Conservation (phyloP, 1,140 invertebrate species). For the Ooceraea biroi region DNA sequence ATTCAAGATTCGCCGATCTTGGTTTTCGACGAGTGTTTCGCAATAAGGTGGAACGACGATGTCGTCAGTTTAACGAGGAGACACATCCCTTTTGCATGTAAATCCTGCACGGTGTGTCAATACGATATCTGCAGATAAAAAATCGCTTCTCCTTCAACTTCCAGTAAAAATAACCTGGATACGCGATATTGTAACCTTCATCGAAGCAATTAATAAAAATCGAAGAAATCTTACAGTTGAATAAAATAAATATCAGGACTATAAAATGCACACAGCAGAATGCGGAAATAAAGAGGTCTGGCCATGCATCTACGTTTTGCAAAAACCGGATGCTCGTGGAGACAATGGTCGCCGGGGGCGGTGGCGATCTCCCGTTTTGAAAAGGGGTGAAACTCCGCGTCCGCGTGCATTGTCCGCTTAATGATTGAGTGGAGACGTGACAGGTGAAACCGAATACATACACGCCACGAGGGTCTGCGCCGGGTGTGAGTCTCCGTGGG, state of each 20-base stretch:
- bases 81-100: neutral
- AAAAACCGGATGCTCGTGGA: constrained; percentile 79
- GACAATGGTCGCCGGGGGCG: constrained; percentile 69
- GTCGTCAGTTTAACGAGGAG: constrained; percentile 28
- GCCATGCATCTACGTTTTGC: constrained; percentile 69
- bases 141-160: neutral
- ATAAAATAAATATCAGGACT: too few species aligned
- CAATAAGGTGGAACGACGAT: constrained; percentile 21
- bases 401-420: constrained; percentile 80
- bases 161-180: too few species aligned
- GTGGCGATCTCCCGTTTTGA: constrained; percentile 78
- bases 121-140: neutral
- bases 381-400: constrained; percentile 78
- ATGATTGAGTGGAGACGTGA: constrained; percentile 84
- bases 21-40: constrained; percentile 22
- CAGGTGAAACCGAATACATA: constrained; percentile 83
- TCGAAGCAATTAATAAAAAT: neutral
- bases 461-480: constrained; percentile 64
- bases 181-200: too few species aligned
- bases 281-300: constrained; percentile 8
- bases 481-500: constrained; percentile 40
- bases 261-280: neutral
- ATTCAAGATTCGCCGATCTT: constrained; percentile 33
- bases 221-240: neutral
- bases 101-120: neutral